phyloP scores from a whole-genome alignment of 2,797 vertebrate genomes.

The Stomatorhinus walkeri region DNA sequence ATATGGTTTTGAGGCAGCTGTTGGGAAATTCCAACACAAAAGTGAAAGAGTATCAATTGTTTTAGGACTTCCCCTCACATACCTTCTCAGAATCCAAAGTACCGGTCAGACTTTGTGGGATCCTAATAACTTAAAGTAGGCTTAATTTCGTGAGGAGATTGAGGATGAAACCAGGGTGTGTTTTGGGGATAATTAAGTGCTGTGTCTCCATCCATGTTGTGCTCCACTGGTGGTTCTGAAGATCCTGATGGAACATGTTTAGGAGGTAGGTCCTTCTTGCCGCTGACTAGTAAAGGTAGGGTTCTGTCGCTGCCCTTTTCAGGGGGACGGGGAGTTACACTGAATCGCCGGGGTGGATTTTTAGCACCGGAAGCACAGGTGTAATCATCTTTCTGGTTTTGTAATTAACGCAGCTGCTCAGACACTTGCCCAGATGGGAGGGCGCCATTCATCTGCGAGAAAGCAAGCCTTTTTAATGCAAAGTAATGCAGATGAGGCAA shows the following conservation, averaged over 20 bases:
- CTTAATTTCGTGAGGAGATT: not conserved
- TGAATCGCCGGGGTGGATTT: not conserved
- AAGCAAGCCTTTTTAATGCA: slow-evolving; percentile 16
- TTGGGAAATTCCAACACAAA: not conserved
- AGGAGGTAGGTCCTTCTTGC: not conserved
- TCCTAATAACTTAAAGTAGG: not conserved
- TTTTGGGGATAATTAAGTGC: not conserved
- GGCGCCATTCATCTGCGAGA: not conserved
- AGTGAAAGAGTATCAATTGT: not conserved
- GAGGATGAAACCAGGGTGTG: not conserved
- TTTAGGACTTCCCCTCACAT: not conserved
- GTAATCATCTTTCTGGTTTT: not conserved
- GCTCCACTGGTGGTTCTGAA: not conserved
- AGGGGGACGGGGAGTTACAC: not conserved
- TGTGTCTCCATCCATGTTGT: not conserved
- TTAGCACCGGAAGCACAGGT: not conserved
- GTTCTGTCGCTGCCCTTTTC: not conserved
- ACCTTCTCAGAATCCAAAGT: not conserved
- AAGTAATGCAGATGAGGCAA: not conserved
- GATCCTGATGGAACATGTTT: not conserved
- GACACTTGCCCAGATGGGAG: not conserved
- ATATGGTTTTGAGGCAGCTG: not conserved
- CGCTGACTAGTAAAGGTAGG: not conserved
- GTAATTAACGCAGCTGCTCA: slow-evolving; percentile 13
- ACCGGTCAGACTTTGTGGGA: not conserved